These are phyloP conservation scores for Cyphomyrus plagiostoma DNA, from an alignment of 2,113 vertebrate genomes.

Conservation along the genomic window DNA sequence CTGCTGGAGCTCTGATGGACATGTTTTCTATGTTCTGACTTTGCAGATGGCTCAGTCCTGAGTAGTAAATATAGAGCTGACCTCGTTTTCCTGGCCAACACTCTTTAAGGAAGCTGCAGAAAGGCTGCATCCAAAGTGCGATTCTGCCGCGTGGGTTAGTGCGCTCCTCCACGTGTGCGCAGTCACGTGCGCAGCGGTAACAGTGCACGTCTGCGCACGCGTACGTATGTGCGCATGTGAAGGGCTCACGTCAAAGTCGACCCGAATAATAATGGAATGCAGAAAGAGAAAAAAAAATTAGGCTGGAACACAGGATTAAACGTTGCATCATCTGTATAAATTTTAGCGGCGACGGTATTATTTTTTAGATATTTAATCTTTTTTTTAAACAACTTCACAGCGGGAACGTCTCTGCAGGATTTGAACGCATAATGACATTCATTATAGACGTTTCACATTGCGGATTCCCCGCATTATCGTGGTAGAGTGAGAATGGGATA, in stretches of 20 bases:
- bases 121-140: not conserved
- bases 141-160: not conserved
- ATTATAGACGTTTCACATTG: conserved; percentile 17
- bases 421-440: conserved; percentile 8
- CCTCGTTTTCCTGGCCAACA: not conserved
- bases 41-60: not conserved
- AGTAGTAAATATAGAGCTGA: not conserved
- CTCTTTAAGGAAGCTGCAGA: not conserved
- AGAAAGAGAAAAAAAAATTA: not conserved
- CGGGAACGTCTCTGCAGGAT: not conserved
- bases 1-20: not conserved
- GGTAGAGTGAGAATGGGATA: not conserved
- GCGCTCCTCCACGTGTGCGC: too few relatives aligned
- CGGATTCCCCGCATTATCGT: conserved; percentile 1
- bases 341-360: not conserved
- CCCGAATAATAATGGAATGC: not conserved
- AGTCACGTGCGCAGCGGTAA: not conserved
- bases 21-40: not conserved
- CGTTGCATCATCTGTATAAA: not conserved
- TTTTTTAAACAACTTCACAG: not conserved
- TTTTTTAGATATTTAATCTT: not conserved
- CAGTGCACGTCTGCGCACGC: not conserved
- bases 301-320: not conserved
- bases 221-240: not conserved
- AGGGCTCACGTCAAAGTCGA: not conserved